Conservation (phyloP, 2,888 invertebrate genomes). For the Cantharis nigra region DNA sequence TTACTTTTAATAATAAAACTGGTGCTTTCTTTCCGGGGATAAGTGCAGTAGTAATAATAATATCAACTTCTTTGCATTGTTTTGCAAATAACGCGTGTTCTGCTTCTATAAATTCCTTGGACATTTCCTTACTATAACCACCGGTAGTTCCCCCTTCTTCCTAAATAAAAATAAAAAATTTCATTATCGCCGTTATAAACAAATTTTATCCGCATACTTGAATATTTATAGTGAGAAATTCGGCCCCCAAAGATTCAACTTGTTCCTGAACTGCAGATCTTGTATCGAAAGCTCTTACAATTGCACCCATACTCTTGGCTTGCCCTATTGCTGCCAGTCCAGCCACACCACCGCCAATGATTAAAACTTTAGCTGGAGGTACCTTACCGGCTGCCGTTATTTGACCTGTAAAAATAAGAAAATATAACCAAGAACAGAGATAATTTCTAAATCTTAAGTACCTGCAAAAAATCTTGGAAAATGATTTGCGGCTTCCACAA, state of each 20-base stretch:
- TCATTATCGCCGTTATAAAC: background rate
- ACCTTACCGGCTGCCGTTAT: conserved; percentile 90
- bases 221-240: conserved; percentile 79
- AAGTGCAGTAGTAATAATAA: conserved; percentile 86
- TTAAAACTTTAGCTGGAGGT: conserved; percentile 85
- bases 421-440: background rate
- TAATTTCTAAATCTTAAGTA: conserved; percentile 42
- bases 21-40: conserved; percentile 89
- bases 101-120: conserved; percentile 81
- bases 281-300: conserved; percentile 87
- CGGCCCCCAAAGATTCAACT: conserved; percentile 86
- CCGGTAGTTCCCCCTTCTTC: conserved; percentile 75
- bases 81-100: conserved; percentile 86
- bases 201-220: conserved; percentile 57
- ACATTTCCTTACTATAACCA: conserved; percentile 87
- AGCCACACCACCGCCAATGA: conserved; percentile 89
- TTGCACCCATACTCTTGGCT: conserved; percentile 87
- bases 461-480: conserved; percentile 91
- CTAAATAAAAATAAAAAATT: conserved; percentile 46
- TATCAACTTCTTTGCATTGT: conserved; percentile 83
- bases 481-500: conserved; percentile 85
- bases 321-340: conserved; percentile 85
- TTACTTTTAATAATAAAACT: conserved; percentile 75
- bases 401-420: conserved; percentile 64
- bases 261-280: conserved; percentile 81